These are phyloP conservation scores for Melanargia galathea DNA, from an alignment of 2,888 invertebrate species.

Conservation along the genomic window DNA sequence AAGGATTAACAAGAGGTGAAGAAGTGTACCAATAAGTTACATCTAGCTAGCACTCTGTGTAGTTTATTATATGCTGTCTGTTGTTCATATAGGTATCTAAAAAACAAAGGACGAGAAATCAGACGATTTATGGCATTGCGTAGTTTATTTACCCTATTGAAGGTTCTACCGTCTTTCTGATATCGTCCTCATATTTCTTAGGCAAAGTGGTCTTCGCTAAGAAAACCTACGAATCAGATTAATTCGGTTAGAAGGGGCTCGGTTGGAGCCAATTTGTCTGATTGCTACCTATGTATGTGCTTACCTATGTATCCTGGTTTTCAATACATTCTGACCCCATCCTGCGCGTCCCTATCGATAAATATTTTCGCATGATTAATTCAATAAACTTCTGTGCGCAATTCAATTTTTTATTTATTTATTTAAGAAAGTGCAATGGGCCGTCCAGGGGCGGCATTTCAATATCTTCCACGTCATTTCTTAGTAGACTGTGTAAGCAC, in stretches of 20 bases:
- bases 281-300: slow-evolving; percentile 78
- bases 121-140: not conserved
- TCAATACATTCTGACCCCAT: slow-evolving; percentile 80
- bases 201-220: slow-evolving; percentile 73
- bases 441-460: slow-evolving; percentile 26
- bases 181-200: slow-evolving; percentile 53
- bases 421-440: slow-evolving; percentile 45
- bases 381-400: slow-evolving; percentile 67
- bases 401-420: slow-evolving; percentile 59
- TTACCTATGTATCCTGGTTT: slow-evolving; percentile 71
- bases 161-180: slow-evolving; percentile 25
- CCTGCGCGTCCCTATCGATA: slow-evolving; percentile 75
- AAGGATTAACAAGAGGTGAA: too few relatives aligned
- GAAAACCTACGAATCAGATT: slow-evolving; percentile 79
- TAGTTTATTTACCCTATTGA: slow-evolving; percentile 7
- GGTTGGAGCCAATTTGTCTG: slow-evolving; percentile 82
- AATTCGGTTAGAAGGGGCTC: slow-evolving; percentile 78
- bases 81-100: not conserved
- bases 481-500: slow-evolving; percentile 7
- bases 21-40: too few relatives aligned
- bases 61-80: too few relatives aligned
- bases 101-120: not conserved
- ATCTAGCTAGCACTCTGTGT: too few relatives aligned
- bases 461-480: slow-evolving; percentile 23
- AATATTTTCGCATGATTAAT: slow-evolving; percentile 81